Evolutionary conservation across 1,140 invertebrate species (phyloP).

Genomic region (Doryteuthis pealeii): DNA sequence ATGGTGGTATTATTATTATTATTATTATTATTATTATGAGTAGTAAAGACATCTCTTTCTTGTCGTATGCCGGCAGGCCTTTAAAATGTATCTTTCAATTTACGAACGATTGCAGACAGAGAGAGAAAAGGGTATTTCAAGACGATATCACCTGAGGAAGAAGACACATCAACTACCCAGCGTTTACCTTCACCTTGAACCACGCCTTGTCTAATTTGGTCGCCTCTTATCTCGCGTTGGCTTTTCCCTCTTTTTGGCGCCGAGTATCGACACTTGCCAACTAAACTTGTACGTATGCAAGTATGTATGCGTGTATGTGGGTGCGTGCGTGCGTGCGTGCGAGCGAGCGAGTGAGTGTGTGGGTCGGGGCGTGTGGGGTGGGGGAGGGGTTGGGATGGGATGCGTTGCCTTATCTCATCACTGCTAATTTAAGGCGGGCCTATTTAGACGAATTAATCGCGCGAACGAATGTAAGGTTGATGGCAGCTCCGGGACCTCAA

Average conservation of each 20-base stretch:
- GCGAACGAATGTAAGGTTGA: no score
- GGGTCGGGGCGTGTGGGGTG: conserved; percentile 5
- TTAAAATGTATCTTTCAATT: neutral
- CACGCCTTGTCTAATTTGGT: neutral
- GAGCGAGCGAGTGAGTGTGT: conserved; percentile 12
- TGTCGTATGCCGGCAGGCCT: no score
- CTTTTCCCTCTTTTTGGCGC: neutral
- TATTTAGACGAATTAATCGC: no score
- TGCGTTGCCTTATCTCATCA: no score
- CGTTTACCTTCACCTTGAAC: neutral
- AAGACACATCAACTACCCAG: neutral
- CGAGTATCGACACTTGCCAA: neutral
- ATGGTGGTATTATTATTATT: no score
- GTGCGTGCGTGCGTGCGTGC: conserved; percentile 9
- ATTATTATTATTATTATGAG: no score
- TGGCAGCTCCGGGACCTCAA: no score
- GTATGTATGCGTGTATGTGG: neutral
- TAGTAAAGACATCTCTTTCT: no score
- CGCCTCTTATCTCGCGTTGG: neutral
- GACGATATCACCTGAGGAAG: neutral
- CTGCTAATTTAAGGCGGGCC: no score
- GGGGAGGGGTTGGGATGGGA: neutral
- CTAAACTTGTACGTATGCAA: neutral
- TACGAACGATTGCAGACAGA: neutral
- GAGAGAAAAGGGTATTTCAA: neutral